Percentiles rank a stretch among this genome's conserved stretches.
These are phyloP conservation scores for Semaprochilodus insignis DNA, from an alignment of 2,797 vertebrate genomes.

Conservation along the genomic window DNA sequence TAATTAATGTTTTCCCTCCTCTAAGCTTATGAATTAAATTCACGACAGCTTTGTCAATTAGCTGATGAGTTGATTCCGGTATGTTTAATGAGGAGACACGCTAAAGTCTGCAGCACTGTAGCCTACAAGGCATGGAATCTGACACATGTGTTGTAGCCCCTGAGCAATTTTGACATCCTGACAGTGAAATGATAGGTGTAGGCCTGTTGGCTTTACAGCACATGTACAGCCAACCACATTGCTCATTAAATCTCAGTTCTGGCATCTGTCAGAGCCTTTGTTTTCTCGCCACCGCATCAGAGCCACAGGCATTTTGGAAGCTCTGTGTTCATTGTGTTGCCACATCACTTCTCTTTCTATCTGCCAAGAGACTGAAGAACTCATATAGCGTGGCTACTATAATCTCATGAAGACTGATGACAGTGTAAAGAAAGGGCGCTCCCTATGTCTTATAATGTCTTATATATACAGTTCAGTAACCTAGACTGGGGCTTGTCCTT, in stretches of 20 bases:
- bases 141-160: neutral
- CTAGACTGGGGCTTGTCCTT: no score
- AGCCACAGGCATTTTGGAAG: slow-evolving; percentile 17
- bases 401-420: no score
- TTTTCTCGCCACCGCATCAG: slow-evolving; percentile 16
- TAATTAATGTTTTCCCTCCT: no score
- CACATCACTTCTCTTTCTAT: slow-evolving; percentile 3
- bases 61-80: no score
- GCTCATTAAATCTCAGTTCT: slow-evolving; percentile 30
- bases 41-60: no score
- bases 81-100: neutral
- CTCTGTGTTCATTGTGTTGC: slow-evolving; percentile 21
- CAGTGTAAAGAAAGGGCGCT: neutral
- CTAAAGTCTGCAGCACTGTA: no score
- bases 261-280: slow-evolving; percentile 25
- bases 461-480: neutral
- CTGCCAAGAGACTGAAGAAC: neutral
- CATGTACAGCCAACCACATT: slow-evolving; percentile 24
- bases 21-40: no score
- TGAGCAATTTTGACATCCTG: slow-evolving; percentile 16
- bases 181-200: slow-evolving; percentile 32
- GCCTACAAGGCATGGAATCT: slow-evolving; percentile 1
- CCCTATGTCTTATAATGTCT: neutral
- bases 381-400: neutral
- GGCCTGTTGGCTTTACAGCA: slow-evolving; percentile 23